phyloP scores from a whole-genome alignment of 2,797 vertebrate genomes.

The Gymnothorax reevesii region DNA sequence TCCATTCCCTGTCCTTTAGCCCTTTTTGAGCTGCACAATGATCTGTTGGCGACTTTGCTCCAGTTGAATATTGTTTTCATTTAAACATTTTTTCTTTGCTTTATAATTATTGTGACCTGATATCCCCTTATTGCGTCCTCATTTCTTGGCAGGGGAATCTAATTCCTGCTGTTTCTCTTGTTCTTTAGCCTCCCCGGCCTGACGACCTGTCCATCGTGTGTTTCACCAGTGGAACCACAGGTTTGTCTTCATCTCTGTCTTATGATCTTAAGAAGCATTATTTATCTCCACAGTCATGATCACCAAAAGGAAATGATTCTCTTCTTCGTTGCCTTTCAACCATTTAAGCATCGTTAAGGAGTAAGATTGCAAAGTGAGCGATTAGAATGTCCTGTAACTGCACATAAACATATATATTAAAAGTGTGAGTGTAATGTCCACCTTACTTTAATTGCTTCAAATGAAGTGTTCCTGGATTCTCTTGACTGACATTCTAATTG shows the following conservation, averaged over 20 bases:
- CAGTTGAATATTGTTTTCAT: neutral
- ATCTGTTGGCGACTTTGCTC: neutral
- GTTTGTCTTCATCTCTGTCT: constrained; percentile 48
- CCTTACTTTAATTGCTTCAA: no score
- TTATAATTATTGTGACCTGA: neutral
- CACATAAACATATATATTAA: no score
- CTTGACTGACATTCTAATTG: neutral
- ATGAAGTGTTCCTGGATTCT: no score
- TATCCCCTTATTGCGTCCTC: neutral
- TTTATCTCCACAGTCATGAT: neutral
- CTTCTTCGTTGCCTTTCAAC: neutral
- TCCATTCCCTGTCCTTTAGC: neutral
- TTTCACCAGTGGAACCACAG: constrained; percentile 82
- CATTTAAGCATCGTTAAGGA: no score
- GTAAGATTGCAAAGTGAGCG: no score
- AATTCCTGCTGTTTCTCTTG: constrained; percentile 10
- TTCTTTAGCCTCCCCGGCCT: constrained; percentile 69
- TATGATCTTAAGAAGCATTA: neutral
- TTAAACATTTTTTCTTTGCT: no score
- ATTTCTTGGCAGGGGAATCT: neutral
- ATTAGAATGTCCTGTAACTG: no score
- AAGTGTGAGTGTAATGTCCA: no score
- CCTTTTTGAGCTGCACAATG: neutral
- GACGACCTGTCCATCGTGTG: constrained; percentile 79
- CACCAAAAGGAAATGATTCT: neutral